phyloP scores from a whole-genome alignment of 2,113 vertebrate species.

The Lipophrys pholis region DNA sequence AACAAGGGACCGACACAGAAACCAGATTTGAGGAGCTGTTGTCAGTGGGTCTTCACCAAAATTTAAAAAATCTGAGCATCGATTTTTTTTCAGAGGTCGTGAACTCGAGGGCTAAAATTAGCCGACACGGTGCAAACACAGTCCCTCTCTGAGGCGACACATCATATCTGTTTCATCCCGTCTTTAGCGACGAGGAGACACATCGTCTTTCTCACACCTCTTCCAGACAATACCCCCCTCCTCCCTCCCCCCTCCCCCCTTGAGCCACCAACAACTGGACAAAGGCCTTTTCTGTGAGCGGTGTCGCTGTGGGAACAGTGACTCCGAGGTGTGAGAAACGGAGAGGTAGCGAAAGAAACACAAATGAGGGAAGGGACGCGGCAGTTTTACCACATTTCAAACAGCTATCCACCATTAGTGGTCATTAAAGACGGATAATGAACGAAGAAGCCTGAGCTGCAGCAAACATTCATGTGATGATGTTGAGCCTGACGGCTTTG shows the following conservation, averaged over 20 bases:
- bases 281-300: constrained; percentile 28
- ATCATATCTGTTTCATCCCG: neutral
- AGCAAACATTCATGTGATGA: constrained; percentile 11
- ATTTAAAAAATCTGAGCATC: too few relatives aligned
- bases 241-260: neutral
- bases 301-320: constrained; percentile 36
- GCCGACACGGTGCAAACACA: neutral
- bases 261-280: constrained; percentile 28
- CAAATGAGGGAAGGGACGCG: neutral
- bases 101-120: neutral
- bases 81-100: too few relatives aligned
- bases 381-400: neutral
- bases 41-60: too few relatives aligned
- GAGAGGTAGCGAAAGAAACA: constrained; percentile 14
- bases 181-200: constrained; percentile 10
- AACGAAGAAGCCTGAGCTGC: neutral
- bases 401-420: too few relatives aligned
- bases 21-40: neutral
- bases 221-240: constrained; percentile 20
- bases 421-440: neutral
- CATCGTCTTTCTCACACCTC: constrained; percentile 50
- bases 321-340: constrained; percentile 48
- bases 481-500: constrained; percentile 15
- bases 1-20: neutral
- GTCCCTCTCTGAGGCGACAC: neutral